phyloP scores from a whole-genome alignment of 2,888 invertebrate species.

The Melinaea marsaeus region DNA sequence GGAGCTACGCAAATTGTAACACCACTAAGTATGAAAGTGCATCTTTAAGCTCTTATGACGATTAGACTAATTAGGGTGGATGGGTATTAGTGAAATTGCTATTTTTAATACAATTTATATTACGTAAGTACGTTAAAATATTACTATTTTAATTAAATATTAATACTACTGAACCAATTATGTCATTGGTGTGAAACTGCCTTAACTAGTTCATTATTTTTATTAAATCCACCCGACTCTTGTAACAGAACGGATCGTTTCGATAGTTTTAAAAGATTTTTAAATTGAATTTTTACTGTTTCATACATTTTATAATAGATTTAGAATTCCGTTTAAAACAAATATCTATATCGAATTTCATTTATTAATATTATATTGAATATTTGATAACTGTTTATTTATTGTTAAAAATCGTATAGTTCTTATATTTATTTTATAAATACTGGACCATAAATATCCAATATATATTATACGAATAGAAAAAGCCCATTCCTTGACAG shows the following conservation, averaged over 20 bases:
- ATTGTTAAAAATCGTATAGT: too few relatives aligned
- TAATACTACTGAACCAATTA: too few relatives aligned
- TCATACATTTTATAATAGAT: constrained; percentile 11
- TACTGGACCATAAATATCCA: too few relatives aligned
- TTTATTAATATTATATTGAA: too few relatives aligned
- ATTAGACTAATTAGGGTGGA: constrained; percentile 24
- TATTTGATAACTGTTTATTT: too few relatives aligned
- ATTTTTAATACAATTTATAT: background rate
- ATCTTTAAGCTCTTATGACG: constrained; percentile 27
- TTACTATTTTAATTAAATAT: too few relatives aligned
- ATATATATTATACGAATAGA: background rate
- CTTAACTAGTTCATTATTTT: constrained; percentile 1
- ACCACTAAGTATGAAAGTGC: constrained; percentile 21
- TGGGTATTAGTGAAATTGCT: constrained; percentile 10
- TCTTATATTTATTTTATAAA: too few relatives aligned
- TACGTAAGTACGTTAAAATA: too few relatives aligned
- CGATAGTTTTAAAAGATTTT: constrained; percentile 27
- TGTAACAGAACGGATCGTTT: constrained; percentile 27
- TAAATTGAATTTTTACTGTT: constrained; percentile 21
- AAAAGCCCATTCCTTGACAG: background rate
- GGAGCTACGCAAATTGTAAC: constrained; percentile 18
- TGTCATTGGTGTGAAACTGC: too few relatives aligned
- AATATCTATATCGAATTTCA: too few relatives aligned
- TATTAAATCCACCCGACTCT: constrained; percentile 16
- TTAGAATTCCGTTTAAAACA: too few relatives aligned